Evolutionary conservation across 2,113 vertebrate genomes (phyloP).

Genomic region (Amphilophus citrinellus): DNA sequence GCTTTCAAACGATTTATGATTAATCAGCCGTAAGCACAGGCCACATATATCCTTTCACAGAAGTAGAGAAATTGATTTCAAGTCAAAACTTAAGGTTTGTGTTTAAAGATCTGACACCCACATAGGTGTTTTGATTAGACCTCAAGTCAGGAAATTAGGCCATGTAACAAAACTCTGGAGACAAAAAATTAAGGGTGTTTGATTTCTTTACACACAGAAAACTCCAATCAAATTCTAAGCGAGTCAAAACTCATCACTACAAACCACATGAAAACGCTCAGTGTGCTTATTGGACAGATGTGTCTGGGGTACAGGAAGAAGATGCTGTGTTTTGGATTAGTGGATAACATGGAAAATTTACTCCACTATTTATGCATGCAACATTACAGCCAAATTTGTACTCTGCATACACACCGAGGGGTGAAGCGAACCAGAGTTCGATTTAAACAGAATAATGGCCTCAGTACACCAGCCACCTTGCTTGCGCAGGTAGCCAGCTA

Average conservation of each 20-base stretch:
- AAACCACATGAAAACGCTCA: neutral
- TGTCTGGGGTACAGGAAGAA: neutral
- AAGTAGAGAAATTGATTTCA: neutral
- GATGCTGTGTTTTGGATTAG: neutral
- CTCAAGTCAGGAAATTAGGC: neutral
- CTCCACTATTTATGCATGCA: neutral
- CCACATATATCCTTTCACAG: conserved; percentile 8
- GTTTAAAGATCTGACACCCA: neutral
- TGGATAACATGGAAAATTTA: neutral
- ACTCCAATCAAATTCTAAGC: neutral
- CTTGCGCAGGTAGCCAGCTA: no score
- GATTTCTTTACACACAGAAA: neutral
- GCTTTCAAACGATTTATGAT: conserved; percentile 45
- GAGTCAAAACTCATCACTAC: neutral
- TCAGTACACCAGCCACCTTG: no score
- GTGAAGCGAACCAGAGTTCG: neutral
- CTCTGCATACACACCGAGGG: neutral
- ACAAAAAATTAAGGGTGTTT: no score
- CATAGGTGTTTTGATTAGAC: neutral
- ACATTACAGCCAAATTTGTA: neutral
- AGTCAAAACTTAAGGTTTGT: neutral
- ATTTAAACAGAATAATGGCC: no score
- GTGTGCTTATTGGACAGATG: neutral
- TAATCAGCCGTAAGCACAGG: conserved; percentile 53
- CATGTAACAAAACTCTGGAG: neutral